phyloP scores from a whole-genome alignment of 2,113 vertebrate species.

The Regulus satrapa region DNA sequence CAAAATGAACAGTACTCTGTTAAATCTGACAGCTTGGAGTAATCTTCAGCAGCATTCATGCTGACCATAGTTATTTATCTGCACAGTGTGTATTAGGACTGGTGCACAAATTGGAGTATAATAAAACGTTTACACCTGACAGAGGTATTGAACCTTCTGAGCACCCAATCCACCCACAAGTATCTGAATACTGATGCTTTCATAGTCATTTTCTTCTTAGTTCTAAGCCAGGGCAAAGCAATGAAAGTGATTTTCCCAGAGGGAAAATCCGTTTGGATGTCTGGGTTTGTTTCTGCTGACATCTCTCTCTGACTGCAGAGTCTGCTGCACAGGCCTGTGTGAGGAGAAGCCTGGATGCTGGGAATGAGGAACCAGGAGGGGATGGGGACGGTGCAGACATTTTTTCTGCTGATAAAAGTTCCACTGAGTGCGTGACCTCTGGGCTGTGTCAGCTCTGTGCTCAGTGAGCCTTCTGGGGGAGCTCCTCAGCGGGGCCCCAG shows the following conservation, averaged over 20 bases:
- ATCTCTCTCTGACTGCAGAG: background rate
- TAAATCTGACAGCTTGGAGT: background rate
- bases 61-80: background rate
- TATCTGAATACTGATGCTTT: background rate
- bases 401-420: background rate
- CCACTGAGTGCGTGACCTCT: background rate
- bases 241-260: background rate
- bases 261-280: background rate
- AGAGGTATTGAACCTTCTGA: background rate
- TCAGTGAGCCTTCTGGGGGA: background rate
- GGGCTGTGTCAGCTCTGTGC: background rate
- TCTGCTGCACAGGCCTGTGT: no score
- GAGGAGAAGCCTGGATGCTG: background rate
- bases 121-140: background rate
- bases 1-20: background rate
- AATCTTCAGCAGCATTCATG: background rate
- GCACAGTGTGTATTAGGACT: background rate
- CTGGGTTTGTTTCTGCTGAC: background rate
- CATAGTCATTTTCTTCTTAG: background rate
- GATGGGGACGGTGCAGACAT: background rate
- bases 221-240: background rate
- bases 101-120: background rate
- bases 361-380: background rate
- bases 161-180: background rate
- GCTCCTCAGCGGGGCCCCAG: background rate